These are phyloP conservation scores for Archilochus colubris DNA, from an alignment of 2,113 vertebrate species.

Conservation along the genomic window DNA sequence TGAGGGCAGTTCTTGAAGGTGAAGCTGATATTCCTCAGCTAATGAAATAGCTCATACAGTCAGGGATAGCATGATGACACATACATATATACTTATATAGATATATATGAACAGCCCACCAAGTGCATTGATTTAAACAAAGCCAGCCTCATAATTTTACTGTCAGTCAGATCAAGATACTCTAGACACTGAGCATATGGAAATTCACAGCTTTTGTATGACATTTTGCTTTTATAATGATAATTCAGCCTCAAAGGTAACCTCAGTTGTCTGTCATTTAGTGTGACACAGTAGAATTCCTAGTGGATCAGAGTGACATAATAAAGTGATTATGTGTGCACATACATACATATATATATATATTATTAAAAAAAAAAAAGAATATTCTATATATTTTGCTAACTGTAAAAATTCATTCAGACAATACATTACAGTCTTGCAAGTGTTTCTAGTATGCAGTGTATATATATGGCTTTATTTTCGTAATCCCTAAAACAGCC, in stretches of 20 bases:
- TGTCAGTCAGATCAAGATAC: background rate
- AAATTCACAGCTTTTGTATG: background rate
- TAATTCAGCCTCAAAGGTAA: background rate
- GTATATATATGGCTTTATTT: background rate
- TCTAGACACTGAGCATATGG: background rate
- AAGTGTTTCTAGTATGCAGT: background rate
- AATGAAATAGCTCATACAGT: background rate
- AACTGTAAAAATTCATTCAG: background rate
- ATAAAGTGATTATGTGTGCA: background rate
- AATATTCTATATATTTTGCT: background rate
- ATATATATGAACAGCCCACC: background rate
- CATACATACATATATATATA: accelerated
- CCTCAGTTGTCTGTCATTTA: background rate
- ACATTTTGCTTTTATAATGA: slow-evolving; percentile 13
- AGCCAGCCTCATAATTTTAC: background rate
- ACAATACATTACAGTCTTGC: background rate
- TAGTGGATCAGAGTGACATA: background rate
- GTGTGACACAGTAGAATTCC: background rate
- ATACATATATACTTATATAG: background rate
- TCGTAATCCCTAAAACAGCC: accelerated
- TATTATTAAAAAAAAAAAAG: too few species aligned
- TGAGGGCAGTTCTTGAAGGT: background rate
- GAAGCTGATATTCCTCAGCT: background rate
- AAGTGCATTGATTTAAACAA: background rate
- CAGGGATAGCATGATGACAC: background rate